These are phyloP conservation scores for Neomonachus schauinslandi DNA, from an alignment of 2,113 vertebrate species.

Conservation along the genomic window DNA sequence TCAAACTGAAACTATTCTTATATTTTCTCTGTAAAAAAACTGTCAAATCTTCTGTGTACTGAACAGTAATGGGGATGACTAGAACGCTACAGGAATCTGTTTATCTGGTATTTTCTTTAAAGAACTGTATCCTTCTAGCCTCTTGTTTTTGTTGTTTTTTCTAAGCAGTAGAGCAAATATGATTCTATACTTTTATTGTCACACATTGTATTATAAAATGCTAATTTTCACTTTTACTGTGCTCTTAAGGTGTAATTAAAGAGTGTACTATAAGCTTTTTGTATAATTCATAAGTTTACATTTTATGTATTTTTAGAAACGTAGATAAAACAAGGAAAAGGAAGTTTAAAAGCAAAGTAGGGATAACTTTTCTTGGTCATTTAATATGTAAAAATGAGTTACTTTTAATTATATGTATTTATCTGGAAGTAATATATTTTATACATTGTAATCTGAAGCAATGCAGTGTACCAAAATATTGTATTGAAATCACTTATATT, in stretches of 20 bases:
- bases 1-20: neutral
- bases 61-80: neutral
- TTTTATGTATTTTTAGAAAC: constrained; percentile 35
- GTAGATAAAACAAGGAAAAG: neutral
- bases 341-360: constrained; percentile 34
- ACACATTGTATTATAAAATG: constrained; percentile 3
- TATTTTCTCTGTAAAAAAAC: neutral
- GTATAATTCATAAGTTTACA: neutral
- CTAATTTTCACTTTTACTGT: neutral
- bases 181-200: neutral
- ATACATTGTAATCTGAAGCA: neutral
- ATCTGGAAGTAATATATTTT: constrained; percentile 19
- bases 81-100: neutral
- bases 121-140: neutral
- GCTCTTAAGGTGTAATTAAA: constrained; percentile 21
- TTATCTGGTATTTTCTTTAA: neutral
- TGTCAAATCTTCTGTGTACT: neutral
- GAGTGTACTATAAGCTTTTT: neutral
- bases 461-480: neutral
- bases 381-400: constrained; percentile 9
- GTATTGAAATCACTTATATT: neutral
- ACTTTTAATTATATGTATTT: neutral
- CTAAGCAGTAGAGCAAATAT: neutral
- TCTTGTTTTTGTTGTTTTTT: neutral
- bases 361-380: neutral